phyloP scores from a whole-genome alignment of 2,113 vertebrate species.

The Arvicanthis niloticus region DNA sequence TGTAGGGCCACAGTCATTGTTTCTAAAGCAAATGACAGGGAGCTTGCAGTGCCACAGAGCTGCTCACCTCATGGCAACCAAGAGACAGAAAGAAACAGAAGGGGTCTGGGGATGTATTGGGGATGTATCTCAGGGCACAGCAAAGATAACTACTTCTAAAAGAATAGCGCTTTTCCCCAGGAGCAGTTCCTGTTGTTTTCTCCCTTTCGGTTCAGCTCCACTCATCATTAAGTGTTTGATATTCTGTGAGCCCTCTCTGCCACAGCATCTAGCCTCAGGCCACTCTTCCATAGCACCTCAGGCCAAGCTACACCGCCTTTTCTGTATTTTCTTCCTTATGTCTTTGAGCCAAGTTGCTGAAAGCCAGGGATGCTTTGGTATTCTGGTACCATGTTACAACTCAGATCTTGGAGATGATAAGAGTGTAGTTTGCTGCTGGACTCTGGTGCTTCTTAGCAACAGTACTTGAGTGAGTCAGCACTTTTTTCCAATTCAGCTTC shows the following conservation, averaged over 20 bases:
- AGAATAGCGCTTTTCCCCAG: background rate
- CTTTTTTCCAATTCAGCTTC: background rate
- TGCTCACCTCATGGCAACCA: background rate
- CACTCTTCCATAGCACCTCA: background rate
- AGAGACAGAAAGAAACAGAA: background rate
- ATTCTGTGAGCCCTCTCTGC: background rate
- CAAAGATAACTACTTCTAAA: background rate
- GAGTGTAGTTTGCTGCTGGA: background rate
- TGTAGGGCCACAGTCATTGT: background rate
- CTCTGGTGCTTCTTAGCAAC: background rate
- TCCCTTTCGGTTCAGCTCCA: background rate
- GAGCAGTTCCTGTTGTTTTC: background rate
- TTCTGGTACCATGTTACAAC: background rate
- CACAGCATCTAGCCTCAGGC: background rate
- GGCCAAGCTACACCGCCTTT: background rate
- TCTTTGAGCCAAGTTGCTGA: background rate
- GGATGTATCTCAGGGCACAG: background rate
- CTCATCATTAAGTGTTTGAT: background rate
- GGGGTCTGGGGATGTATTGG: background rate
- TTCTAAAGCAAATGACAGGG: background rate
- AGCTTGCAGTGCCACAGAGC: background rate
- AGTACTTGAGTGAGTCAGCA: background rate
- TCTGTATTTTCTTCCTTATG: background rate
- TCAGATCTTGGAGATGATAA: background rate
- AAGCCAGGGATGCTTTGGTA: background rate